These are phyloP conservation scores for Sylvia atricapilla DNA, from an alignment of 2,113 vertebrate genomes.

Conservation along the genomic window DNA sequence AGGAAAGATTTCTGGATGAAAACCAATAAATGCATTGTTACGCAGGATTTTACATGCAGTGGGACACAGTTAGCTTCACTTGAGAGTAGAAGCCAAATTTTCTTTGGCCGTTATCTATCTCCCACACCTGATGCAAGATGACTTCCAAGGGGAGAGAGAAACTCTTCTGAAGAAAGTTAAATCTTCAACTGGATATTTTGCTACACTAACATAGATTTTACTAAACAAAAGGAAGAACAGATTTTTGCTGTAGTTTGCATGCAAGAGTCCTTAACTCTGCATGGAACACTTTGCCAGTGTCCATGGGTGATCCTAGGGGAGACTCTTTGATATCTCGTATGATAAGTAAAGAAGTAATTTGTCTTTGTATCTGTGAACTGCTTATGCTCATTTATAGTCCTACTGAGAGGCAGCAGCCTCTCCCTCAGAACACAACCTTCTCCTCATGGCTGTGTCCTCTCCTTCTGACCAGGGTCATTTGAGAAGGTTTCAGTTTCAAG, in stretches of 20 bases:
- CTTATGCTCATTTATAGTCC: not conserved
- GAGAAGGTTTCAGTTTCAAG: not conserved
- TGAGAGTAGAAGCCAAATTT: not conserved
- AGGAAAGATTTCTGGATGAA: constrained; percentile 32
- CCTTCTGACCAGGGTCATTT: not conserved
- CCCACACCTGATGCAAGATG: not conserved
- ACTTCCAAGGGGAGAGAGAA: not conserved
- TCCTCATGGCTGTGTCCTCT: not conserved
- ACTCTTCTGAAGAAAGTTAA: not conserved
- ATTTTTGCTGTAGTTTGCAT: not conserved
- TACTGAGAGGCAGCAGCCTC: not conserved
- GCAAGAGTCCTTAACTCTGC: not conserved
- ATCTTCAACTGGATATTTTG: not conserved
- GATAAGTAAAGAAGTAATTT: not conserved
- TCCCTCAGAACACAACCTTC: not conserved
- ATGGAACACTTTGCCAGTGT: not conserved
- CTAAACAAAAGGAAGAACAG: not conserved
- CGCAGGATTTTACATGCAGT: constrained; percentile 34
- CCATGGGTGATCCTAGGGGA: not conserved
- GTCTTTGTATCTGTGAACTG: not conserved
- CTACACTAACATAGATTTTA: not conserved
- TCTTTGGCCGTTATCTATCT: not conserved
- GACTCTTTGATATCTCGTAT: not conserved
- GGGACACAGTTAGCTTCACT: not conserved
- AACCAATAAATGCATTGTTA: constrained; percentile 42